Percentiles rank a stretch among this genome's conserved stretches.
Evolutionary conservation across 2,113 vertebrate species (phyloP).

Genomic region (Atherinomorus stipes): DNA sequence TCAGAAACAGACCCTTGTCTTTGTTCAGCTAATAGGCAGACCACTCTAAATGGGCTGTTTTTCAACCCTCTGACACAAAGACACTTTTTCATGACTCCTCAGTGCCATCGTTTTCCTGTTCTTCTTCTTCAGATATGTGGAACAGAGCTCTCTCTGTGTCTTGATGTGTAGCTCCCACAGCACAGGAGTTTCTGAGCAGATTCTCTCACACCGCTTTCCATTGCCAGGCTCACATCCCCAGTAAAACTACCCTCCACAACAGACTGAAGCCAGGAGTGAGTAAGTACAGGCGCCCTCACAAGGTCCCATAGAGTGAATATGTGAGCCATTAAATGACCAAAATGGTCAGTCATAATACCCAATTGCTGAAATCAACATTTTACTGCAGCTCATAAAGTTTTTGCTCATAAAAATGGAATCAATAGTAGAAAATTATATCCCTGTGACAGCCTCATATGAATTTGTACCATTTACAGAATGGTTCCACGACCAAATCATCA

Average conservation of each 20-base stretch:
- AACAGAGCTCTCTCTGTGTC: constrained; percentile 81
- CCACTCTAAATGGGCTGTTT: constrained; percentile 82
- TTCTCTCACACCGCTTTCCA: constrained; percentile 69
- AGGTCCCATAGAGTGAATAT: constrained; percentile 57
- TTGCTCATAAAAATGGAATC: constrained; percentile 65
- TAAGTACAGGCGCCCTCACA: constrained; percentile 44
- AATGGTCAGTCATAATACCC: constrained; percentile 67
- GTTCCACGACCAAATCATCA: constrained; percentile 51
- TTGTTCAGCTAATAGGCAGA: constrained; percentile 80
- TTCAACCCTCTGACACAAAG: constrained; percentile 84
- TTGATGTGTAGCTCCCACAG: constrained; percentile 75
- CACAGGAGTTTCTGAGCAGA: constrained; percentile 66
- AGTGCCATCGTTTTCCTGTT: constrained; percentile 79
- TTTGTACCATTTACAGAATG: constrained; percentile 52
- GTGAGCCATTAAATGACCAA: constrained; percentile 67
- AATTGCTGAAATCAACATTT: constrained; percentile 72
- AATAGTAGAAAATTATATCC: constrained; percentile 53
- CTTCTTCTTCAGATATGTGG: constrained; percentile 77
- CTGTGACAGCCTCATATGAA: constrained; percentile 44
- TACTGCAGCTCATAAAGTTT: constrained; percentile 67
- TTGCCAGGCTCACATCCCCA: constrained; percentile 50
- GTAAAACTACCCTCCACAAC: constrained; percentile 45
- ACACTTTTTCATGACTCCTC: constrained; percentile 82
- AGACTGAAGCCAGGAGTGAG: constrained; percentile 54
- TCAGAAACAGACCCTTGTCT: constrained; percentile 79